phyloP scores from a whole-genome alignment of 2,888 invertebrate genomes.

The Drosophila meridionalis region DNA sequence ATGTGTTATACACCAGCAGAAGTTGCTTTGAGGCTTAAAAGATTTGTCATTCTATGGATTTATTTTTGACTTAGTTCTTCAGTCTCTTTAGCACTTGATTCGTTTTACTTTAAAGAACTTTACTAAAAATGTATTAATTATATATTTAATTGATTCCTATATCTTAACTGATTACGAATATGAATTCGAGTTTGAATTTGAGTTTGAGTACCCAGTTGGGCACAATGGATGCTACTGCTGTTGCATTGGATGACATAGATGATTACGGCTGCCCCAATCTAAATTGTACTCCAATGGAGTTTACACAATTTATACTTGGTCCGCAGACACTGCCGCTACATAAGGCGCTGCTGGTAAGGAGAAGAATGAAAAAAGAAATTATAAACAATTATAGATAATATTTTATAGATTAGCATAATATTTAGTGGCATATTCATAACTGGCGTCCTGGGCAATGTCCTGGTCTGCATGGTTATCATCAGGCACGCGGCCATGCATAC shows the following conservation, averaged over 20 bases:
- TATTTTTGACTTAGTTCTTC: neutral
- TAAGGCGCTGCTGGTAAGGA: constrained; percentile 85
- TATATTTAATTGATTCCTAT: neutral
- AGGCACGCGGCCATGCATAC: constrained; percentile 93
- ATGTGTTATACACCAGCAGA: neutral
- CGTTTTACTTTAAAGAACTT: neutral
- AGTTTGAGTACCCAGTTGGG: constrained; percentile 13
- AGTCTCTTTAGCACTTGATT: neutral
- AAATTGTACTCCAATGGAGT: constrained; percentile 88
- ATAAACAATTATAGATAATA: neutral
- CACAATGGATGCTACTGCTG: constrained; percentile 7
- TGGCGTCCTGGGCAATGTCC: constrained; percentile 93
- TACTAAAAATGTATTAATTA: neutral
- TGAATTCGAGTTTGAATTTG: constrained; percentile 2
- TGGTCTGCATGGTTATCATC: constrained; percentile 94
- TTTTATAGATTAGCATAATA: constrained; percentile 87
- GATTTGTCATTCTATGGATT: neutral
- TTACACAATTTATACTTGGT: constrained; percentile 87
- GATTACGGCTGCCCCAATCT: constrained; percentile 66
- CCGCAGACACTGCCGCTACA: constrained; percentile 87
- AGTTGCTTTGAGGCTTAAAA: neutral
- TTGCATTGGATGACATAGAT: constrained; percentile 1
- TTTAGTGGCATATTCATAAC: constrained; percentile 92
- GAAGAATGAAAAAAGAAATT: too few relatives aligned
- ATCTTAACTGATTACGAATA: neutral